phyloP scores from a whole-genome alignment of 92 coral and sea anemone species.

The Umimayanthus chanpuru region DNA sequence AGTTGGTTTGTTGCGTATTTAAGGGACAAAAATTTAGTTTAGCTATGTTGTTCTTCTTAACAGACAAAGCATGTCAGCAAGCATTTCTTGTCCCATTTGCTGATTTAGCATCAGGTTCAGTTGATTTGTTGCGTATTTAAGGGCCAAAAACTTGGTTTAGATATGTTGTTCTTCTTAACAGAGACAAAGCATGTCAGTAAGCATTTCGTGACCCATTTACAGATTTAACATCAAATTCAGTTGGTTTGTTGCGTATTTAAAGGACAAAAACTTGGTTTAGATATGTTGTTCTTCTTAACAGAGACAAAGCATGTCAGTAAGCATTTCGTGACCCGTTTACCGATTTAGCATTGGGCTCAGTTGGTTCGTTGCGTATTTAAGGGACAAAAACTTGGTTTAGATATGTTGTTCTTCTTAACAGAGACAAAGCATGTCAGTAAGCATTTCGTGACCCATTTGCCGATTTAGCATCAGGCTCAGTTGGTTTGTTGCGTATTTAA shows the following conservation, averaged over 20 bases:
- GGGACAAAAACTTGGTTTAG: no score
- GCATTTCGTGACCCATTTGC: background rate
- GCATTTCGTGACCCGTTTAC: background rate
- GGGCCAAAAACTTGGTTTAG: no score
- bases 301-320: conserved; percentile 53
- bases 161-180: background rate
- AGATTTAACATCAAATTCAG: background rate
- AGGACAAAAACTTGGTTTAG: no score
- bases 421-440: conserved; percentile 48
- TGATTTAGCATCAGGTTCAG: background rate
- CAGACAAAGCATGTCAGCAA: conserved; percentile 56
- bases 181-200: conserved; percentile 54
- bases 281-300: background rate
- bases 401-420: background rate
- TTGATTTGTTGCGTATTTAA: background rate
- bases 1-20: background rate
- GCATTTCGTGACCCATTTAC: background rate
- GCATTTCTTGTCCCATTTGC: background rate
- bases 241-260: conserved; percentile 1
- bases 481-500: conserved; percentile 3
- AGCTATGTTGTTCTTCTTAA: background rate
- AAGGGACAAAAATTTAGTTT: background rate
- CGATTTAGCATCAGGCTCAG: background rate
- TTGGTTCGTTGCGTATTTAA: background rate
- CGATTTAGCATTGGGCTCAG: background rate